Percentiles rank a stretch among this genome's conserved stretches.
phyloP scores from a whole-genome alignment of 2,888 invertebrate species.

The Teleogryllus oceanicus region DNA sequence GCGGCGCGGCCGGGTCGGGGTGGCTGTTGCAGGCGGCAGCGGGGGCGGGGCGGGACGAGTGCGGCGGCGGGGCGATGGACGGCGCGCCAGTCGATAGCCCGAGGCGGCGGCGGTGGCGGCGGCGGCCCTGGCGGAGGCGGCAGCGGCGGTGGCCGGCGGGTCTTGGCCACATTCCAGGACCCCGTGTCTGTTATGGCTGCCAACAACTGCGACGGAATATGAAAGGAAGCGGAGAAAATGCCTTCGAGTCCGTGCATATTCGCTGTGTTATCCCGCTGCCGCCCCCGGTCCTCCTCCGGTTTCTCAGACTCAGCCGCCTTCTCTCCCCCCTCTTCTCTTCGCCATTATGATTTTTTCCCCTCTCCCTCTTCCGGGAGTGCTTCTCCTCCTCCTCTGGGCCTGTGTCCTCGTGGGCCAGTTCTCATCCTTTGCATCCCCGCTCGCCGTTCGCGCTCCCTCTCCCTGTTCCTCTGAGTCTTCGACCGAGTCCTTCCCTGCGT shows the following conservation, averaged over 20 bases:
- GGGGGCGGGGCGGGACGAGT: not conserved
- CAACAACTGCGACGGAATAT: slow-evolving; percentile 18
- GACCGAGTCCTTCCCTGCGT: too few relatives aligned
- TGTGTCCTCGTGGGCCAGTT: not conserved
- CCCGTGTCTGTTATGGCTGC: not conserved
- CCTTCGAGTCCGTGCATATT: slow-evolving; percentile 2
- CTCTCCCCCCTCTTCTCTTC: not conserved
- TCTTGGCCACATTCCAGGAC: not conserved
- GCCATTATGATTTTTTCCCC: not conserved
- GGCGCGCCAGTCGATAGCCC: slow-evolving; percentile 3
- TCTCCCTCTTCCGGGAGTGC: not conserved
- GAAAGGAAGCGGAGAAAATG: slow-evolving; percentile 3
- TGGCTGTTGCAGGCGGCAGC: not conserved
- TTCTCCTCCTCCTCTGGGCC: too few relatives aligned
- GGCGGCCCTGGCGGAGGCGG: not conserved
- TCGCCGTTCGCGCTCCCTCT: not conserved
- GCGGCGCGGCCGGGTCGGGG: not conserved
- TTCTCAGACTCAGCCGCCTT: not conserved
- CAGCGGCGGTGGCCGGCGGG: not conserved
- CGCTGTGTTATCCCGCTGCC: not conserved
- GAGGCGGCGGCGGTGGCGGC: not conserved
- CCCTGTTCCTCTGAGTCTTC: not conserved
- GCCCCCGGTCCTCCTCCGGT: not conserved
- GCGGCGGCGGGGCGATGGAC: not conserved
- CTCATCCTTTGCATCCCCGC: not conserved